Evolutionary conservation across 2,113 vertebrate genomes (phyloP).

Genomic region (Heterochromis multidens): DNA sequence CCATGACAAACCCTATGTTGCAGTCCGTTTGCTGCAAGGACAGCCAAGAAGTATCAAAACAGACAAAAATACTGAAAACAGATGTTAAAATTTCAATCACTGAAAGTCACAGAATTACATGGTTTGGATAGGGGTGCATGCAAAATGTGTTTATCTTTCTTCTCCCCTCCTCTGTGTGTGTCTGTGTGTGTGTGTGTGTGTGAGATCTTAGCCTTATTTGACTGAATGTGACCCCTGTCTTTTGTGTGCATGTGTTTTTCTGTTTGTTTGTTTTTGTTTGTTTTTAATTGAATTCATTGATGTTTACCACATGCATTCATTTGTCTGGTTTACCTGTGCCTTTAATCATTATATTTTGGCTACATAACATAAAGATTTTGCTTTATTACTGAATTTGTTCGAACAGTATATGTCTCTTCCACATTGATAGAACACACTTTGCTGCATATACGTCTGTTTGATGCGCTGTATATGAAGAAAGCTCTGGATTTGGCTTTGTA

Average conservation of each 20-base stretch:
- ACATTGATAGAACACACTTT: background rate
- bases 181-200: background rate
- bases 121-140: background rate
- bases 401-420: background rate
- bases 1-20: background rate
- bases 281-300: background rate
- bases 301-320: background rate
- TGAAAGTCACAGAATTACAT: background rate
- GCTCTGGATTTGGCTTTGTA: background rate
- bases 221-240: background rate
- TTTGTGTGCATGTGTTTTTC: background rate
- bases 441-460: background rate
- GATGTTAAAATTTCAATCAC: background rate
- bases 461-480: background rate
- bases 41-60: background rate
- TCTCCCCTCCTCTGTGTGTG: background rate
- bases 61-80: slow-evolving; percentile 9
- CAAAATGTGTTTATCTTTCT: background rate
- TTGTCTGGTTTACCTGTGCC: background rate
- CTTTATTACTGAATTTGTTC: too few species aligned
- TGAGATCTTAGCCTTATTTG: background rate
- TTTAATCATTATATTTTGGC: background rate
- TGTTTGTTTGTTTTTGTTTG: background rate
- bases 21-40: background rate
- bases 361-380: too few species aligned